phyloP scores from a whole-genome alignment of 2,888 invertebrate genomes.

The Orthonychiurus folsomi region DNA sequence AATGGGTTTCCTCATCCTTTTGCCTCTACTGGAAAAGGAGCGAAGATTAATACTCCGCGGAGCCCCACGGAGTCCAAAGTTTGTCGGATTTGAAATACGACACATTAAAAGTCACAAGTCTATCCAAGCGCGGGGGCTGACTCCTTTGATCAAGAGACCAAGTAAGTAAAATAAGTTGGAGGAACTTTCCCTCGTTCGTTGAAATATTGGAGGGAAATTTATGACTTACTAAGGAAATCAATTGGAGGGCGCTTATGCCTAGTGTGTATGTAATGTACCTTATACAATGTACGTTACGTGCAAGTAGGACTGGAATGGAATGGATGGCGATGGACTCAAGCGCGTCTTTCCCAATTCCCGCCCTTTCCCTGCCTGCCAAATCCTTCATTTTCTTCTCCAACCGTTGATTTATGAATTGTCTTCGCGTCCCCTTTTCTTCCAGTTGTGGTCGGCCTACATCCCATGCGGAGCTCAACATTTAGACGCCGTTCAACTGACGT shows the following conservation, averaged over 20 bases:
- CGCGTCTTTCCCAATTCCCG: constrained; percentile 2
- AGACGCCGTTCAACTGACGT: constrained; percentile 71
- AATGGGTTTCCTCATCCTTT: too few species aligned
- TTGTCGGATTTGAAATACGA: background rate
- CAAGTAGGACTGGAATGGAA: background rate
- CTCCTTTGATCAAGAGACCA: background rate
- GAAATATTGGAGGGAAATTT: background rate
- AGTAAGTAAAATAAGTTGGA: background rate
- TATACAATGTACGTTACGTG: background rate
- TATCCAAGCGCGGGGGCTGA: background rate
- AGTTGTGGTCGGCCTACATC: constrained; percentile 84
- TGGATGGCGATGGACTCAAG: background rate
- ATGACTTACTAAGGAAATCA: background rate
- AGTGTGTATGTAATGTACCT: too few species aligned
- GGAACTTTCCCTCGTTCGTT: background rate
- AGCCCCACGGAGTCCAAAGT: too few species aligned
- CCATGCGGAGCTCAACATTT: constrained; percentile 72
- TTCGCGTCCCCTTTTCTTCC: constrained; percentile 35
- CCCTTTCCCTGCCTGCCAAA: constrained; percentile 18
- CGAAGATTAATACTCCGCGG: background rate
- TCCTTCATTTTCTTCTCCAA: constrained; percentile 15
- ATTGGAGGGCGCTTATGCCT: background rate
- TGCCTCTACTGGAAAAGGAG: background rate
- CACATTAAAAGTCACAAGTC: constrained; percentile 1
- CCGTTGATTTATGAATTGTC: constrained; percentile 15